Evolutionary conservation across 1,140 invertebrate species (phyloP).

Genomic region (Apis florea): DNA sequence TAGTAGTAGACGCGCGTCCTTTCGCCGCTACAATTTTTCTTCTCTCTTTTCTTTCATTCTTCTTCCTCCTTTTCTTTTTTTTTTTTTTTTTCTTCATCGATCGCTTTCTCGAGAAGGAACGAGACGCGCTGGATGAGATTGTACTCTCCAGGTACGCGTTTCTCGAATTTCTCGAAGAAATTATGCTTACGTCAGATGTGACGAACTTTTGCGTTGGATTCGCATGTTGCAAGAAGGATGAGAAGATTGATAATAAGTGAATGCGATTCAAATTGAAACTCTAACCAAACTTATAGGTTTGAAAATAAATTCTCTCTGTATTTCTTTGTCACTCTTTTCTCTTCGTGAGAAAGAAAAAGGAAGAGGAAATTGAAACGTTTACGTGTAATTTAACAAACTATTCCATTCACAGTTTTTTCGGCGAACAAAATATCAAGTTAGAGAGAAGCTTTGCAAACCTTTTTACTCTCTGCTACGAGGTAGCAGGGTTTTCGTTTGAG

Average conservation of each 20-base stretch:
- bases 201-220: no score
- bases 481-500: constrained; percentile 56
- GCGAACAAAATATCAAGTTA: no score
- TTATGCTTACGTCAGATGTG: neutral
- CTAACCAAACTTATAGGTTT: neutral
- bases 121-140: constrained; percentile 47
- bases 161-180: constrained; percentile 25
- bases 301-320: neutral
- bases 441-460: neutral
- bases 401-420: no score
- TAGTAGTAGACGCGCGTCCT: constrained; percentile 53
- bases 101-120: constrained; percentile 46
- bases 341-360: no score
- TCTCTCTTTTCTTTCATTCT: neutral
- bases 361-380: no score
- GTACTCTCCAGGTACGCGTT: constrained; percentile 33
- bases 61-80: neutral
- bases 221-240: no score
- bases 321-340: neutral
- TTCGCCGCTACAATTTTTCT: constrained; percentile 61
- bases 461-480: constrained; percentile 33
- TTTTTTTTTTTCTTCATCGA: constrained; percentile 6
- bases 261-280: neutral
- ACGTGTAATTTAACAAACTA: no score
- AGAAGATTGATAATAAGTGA: no score